Evolutionary conservation across 2,113 vertebrate genomes (phyloP), one percentile per base, ranked within the genome.

Genomic region (Varanus komodoensis): DNA sequence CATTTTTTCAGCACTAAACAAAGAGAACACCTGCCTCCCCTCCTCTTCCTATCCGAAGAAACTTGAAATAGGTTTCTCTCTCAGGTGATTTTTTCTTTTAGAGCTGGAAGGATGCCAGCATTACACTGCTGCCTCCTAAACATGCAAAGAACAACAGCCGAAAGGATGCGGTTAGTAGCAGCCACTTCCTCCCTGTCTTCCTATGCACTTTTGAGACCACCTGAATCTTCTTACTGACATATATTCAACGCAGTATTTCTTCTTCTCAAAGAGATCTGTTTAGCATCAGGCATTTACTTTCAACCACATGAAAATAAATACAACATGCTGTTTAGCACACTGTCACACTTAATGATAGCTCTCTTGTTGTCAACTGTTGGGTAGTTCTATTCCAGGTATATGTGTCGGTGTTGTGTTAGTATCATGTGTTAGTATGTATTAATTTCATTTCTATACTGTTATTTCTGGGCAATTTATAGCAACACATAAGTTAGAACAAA

Each of bases 181-280:
- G 17, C 64, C 4, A 88, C 34, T 88, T 88, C 87, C 79, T 88
- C 67, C 44, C 14, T 14, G n/a, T 38, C 57, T 87, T 38, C 52
- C 80, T 32, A 82, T 82, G 8, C 44, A 48, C 0, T 57, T 57
- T 50, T 48, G 7, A 27, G 23, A 48, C 17, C 75, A 78, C 34
- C 44, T 44, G 23, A 11, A 78, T 38, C 12, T 81, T 81, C 44
- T 74, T 34, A 34, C 17, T 74, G 71, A n/a, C 29, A 54, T 57
- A 2, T 81, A 27, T 15, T n/a, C 50, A 54, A 32, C 29, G 29
- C 6, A 81, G 29, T 3, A 14, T n/a, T 82, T 57, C 54, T 61
- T 48, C 29, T 29, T n/a, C 29, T 21, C 80, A n/a, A 57, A 61
- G 54, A 82, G 52, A 82, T 32, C 32, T 6, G 32, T 32, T 82